Evolutionary conservation across 2,888 invertebrate species (phyloP).

Genomic region (Leistus spinibarbis): DNA sequence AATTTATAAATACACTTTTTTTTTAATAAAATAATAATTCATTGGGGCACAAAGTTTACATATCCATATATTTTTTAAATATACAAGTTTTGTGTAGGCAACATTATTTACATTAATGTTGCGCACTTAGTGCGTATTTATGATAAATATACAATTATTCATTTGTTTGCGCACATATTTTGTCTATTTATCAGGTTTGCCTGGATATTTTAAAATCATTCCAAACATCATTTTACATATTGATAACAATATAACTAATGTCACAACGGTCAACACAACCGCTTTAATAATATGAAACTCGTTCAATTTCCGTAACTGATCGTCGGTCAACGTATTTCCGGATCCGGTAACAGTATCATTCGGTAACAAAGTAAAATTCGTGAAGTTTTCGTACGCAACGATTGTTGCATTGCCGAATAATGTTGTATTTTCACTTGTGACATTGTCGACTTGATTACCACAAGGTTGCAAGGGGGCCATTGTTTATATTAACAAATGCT

Average conservation of each 20-base stretch:
- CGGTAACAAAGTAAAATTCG: background rate
- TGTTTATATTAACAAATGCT: slow-evolving; percentile 3
- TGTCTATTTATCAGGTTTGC: background rate
- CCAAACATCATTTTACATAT: slow-evolving; percentile 33
- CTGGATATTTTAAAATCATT: slow-evolving; percentile 29
- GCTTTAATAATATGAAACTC: slow-evolving; percentile 39
- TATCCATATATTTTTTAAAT: too few species aligned
- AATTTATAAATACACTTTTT: too few species aligned
- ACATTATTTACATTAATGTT: too few species aligned
- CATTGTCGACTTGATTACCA: background rate
- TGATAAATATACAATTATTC: background rate
- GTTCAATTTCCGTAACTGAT: slow-evolving; percentile 23
- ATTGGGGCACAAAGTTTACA: too few species aligned
- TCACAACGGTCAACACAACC: slow-evolving; percentile 34
- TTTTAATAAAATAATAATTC: too few species aligned
- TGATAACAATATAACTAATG: slow-evolving; percentile 22
- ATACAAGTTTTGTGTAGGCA: too few species aligned
- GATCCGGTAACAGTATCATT: background rate
- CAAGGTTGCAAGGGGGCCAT: background rate
- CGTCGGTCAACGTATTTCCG: slow-evolving; percentile 2
- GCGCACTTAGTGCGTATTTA: background rate
- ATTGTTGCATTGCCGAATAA: background rate
- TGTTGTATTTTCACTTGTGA: background rate
- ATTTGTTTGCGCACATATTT: too few species aligned
- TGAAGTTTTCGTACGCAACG: background rate